A percentile compares a stretch with the other conserved stretches of the same genome.
Conservation (phyloP, 1,140 invertebrate genomes). For the Bombus confusus region DNA sequence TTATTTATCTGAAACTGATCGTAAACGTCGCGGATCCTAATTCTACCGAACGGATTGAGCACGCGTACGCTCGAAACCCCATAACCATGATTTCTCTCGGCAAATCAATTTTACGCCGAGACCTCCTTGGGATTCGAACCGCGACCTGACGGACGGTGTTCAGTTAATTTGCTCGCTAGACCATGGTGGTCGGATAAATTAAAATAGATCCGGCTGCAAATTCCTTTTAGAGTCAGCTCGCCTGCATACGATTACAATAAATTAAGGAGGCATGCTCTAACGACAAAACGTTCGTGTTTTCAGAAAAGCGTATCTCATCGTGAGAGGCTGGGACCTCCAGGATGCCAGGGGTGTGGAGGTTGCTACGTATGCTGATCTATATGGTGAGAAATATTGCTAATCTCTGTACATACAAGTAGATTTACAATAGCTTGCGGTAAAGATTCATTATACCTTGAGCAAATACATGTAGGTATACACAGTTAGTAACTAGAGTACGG, state of each 20-base stretch:
- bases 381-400: conserved; percentile 72
- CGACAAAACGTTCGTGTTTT: conserved; percentile 49
- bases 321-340: conserved; percentile 81
- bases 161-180: conserved; percentile 80
- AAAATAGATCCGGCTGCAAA: conserved; percentile 76
- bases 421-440: too few species aligned
- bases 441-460: too few species aligned
- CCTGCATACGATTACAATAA: conserved; percentile 7
- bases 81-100: conserved; percentile 70
- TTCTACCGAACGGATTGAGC: conserved; percentile 28
- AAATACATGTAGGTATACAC: too few species aligned
- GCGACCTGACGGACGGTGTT: conserved; percentile 73
- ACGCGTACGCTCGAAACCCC: conserved; percentile 42
- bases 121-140: conserved; percentile 79
- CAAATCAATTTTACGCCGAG: conserved; percentile 74
- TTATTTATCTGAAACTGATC: conserved; percentile 9
- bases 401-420: too few species aligned
- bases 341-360: conserved; percentile 82
- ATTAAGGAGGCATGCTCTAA: conserved; percentile 11
- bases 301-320: conserved; percentile 80
- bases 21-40: conserved; percentile 34
- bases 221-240: conserved; percentile 10
- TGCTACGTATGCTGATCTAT: conserved; percentile 81
- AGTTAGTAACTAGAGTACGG: too few species aligned
- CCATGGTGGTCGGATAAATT: conserved; percentile 76